These are phyloP conservation scores for Orthosia gothica DNA, from an alignment of 2,888 invertebrate species.

Conservation along the genomic window DNA sequence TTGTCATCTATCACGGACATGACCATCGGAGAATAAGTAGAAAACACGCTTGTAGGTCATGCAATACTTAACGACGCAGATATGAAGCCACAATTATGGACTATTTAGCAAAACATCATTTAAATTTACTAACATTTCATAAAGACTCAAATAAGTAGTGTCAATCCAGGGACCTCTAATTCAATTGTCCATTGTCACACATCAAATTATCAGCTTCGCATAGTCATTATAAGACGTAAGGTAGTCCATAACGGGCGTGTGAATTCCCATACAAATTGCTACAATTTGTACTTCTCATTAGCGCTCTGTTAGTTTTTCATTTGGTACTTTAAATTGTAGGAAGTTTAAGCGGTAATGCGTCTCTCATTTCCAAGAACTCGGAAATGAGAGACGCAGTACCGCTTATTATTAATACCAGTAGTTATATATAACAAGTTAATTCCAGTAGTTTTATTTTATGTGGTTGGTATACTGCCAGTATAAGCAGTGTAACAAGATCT, in stretches of 20 bases:
- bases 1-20: constrained; percentile 27
- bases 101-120: constrained; percentile 14
- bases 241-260: constrained; percentile 43
- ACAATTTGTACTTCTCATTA: constrained; percentile 42
- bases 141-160: constrained; percentile 22
- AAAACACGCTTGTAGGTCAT: constrained; percentile 17
- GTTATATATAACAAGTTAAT: constrained; percentile 5
- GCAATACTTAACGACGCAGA: constrained; percentile 6
- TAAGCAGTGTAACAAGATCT: background rate
- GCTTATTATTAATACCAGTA: constrained; percentile 6
- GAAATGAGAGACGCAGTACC: too few relatives aligned
- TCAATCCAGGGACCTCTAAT: constrained; percentile 42
- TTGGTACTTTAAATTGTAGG: constrained; percentile 19
- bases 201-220: constrained; percentile 59
- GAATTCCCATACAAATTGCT: constrained; percentile 47
- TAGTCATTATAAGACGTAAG: constrained; percentile 38
- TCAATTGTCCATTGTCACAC: constrained; percentile 59
- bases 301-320: constrained; percentile 26
- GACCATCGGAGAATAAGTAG: constrained; percentile 12
- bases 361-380: constrained; percentile 20
- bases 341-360: constrained; percentile 8
- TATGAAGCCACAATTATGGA: constrained; percentile 8
- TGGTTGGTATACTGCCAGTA: constrained; percentile 14
- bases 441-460: constrained; percentile 19
- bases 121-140: constrained; percentile 13